Conservation (phyloP, 2,888 invertebrate genomes). For the Stictocephala bisonia region DNA sequence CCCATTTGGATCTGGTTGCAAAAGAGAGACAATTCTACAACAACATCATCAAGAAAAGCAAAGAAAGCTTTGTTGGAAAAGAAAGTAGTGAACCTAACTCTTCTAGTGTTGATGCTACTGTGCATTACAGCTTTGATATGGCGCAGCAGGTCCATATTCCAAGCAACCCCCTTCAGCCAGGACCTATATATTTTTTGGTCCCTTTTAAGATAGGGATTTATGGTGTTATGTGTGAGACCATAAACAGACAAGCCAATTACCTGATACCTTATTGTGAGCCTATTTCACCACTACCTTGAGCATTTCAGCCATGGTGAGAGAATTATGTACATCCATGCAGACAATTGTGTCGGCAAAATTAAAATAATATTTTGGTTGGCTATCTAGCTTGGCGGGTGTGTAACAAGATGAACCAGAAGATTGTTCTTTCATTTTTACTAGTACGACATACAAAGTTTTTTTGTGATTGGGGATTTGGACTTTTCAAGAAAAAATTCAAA, state of each 20-base stretch:
- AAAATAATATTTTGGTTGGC: conserved; percentile 47
- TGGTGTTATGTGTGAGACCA: conserved; percentile 49
- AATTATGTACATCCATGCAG: conserved; percentile 44
- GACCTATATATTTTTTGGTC: conserved; percentile 48
- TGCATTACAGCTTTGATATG: conserved; percentile 50
- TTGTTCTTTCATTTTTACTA: too few relatives aligned
- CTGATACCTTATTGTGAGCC: conserved; percentile 34
- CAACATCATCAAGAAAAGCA: conserved; percentile 18
- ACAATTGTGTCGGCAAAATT: conserved; percentile 52
- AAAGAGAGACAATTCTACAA: conserved; percentile 31
- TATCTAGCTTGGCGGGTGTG: background rate
- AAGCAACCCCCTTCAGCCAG: conserved; percentile 49
- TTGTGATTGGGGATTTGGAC: too few relatives aligned
- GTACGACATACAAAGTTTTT: too few relatives aligned
- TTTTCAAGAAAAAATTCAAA: too few relatives aligned
- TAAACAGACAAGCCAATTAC: conserved; percentile 44
- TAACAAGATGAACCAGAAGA: too few relatives aligned
- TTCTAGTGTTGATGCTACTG: too few relatives aligned
- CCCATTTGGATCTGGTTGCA: background rate
- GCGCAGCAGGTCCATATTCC: conserved; percentile 51
- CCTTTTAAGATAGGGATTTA: conserved; percentile 51
- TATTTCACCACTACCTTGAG: conserved; percentile 43
- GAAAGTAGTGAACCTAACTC: background rate
- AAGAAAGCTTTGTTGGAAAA: background rate
- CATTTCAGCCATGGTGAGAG: conserved; percentile 36